Base-by-base conservation (phyloP, 2,113 vertebrate species). In the Asarcornis scutulata region DNA sequence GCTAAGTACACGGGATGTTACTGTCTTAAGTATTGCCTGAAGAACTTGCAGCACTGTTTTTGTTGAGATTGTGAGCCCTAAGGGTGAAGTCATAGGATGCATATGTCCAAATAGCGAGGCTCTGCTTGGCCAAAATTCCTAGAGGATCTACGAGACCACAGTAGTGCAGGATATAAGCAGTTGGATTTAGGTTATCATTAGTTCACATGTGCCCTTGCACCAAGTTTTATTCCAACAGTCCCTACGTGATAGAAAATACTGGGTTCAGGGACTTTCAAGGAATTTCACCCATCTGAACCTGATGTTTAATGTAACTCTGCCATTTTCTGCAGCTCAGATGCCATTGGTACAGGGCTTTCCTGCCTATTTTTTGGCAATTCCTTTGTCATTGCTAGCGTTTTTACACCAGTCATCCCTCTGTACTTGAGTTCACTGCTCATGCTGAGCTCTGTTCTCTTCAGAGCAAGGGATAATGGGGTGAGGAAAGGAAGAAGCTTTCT, bases 1-100 rank as follows among this genome's bases (percentile, higher is more conserved):
- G 0, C 1, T 32, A 7, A 59, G 40, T 69, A 76, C 0, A 0
- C 8, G 18, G 17, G 15, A n/a, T 34, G 17, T 83, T 80, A 34
- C 25, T 13, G 4, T 60, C 88, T 60, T 82, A 46, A 48, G 2
- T 5, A 40, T 40, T 40, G 6, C 52, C 48, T 93, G 66, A 56
- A 74, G 59, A 53, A 53, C 44, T 66, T 74, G n/a, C 31, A 46
- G 13, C 36, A 31, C 14, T 8, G 0, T 60, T 82, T 83, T 78
- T 88, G 71, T 8, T 29, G 34, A 42, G 5, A 64, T 52, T n/a
- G 7, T 27, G 50, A 78, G 17, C 59, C 53, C 79, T 56, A 27
- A 90, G 25, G 27, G 9, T 26, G 32, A 17, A 68, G 0, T 48
- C 5, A 0, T 11, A 13, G 58, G 22, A 60, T 32, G 4, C 11